Base-by-base conservation (phyloP, 1,140 invertebrate species). In the Drosophila kurseongensis region DNA sequence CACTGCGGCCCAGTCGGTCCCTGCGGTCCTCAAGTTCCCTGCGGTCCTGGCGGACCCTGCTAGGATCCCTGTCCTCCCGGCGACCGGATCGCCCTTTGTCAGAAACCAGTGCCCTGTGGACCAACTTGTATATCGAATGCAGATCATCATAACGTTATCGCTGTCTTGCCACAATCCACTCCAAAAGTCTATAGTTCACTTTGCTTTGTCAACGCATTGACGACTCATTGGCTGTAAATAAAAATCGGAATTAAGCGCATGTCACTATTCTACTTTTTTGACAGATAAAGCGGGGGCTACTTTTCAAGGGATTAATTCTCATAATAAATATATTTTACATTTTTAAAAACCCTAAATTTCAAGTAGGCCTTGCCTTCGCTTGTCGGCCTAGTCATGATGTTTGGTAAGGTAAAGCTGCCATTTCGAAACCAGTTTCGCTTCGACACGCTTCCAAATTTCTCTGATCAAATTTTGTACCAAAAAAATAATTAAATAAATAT, bases 1-100 rank as follows among this genome's bases (percentile, higher is more conserved):
- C 88, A 91, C 16, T 91, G 88, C 56, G 88, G 88, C 14, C 88
- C 88, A 2, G 84, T 88, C 16, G 82, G 86, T 8, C 82, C 86
- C 0, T 86, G 80, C 50, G 88, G 88, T 6, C 88, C 88, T 0
- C 82, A 91, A 74, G 88, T 90, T 13, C 88, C 88, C 0, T 91
- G 88, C 44, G 86, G 74, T 38, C 88, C 88, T 2, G 75, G 88
- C 65, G 88, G 88, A 14, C 86, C 88, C 27, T 90, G 81, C 50
- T 84, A 68, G 54, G 41, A 27, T 16, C 16, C 55, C 27, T 12
- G 36, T 18, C 18, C 5, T n/a, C 16, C 16, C 16, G 13, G 23
- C 4, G 23, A 35, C 13, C 18, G 57, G 63, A 48, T 41, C 62
- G 23, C 54, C 42, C 61, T 36, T 66, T 50, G 63, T 66, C 44